Base-by-base conservation (phyloP, 2,113 vertebrate species). In the Heloderma charlesbogerti region DNA sequence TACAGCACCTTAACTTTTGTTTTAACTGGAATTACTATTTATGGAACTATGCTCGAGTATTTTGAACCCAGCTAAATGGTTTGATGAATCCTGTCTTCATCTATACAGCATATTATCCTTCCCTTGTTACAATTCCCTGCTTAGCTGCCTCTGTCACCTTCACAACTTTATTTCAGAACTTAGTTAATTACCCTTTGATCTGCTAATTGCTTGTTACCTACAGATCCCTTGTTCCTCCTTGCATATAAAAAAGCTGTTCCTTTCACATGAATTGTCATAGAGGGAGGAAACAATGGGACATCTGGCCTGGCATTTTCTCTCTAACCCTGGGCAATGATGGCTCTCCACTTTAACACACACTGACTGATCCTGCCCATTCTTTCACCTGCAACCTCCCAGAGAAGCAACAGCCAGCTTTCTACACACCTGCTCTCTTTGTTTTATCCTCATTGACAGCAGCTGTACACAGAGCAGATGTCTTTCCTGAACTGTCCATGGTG, bases 121-220 rank as follows among this genome's bases (percentile, higher is more conserved):
- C 91, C 78, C n/a, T 90, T 71, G 75, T 84, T 85, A 91, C 78
- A 94, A 93, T 92, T 95, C 92, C 93, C 94, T 93, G 81, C n/a
- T 91, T 93, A 94, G 90, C 66, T 94, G 92, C 87, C 89, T 86
- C 25, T 87, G 94, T 96, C 94, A 96, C 95, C 96, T 96, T 96
- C 95, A 94, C 93, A 96, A 96, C 94, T 97, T 97, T 96, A 95
- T 95, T 94, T 94, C 91, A 95, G 94, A 96, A 95, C 90, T 96
- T 96, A 93, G 3, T 94, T 97, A 96, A 97, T 97, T 97, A 97
- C 94, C 96, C 96, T 97, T 94, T 96, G 95, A 96, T 95, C 95
- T 80, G 90, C 92, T 96, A 97, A 97, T 96, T 97, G 95, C 94
- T 93, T 95, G 92, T 97, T 95, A 96, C 94, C 92, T 93, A 74